phyloP scores from a whole-genome alignment of 2,797 vertebrate genomes.

The Catostomus latipinnis region DNA sequence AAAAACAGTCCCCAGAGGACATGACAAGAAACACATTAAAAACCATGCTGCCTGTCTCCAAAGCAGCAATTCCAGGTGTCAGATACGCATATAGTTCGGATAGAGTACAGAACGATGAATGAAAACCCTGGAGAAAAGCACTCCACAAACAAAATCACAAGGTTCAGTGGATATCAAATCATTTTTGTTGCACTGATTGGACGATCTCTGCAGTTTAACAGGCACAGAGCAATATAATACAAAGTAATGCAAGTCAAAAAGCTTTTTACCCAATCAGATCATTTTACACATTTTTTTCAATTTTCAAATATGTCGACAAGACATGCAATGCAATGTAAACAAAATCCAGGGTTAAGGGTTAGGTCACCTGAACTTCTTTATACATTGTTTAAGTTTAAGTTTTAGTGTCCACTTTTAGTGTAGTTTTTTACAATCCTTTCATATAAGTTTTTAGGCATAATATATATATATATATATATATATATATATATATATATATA shows the following conservation, averaged over 20 bases:
- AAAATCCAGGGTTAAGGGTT: neutral
- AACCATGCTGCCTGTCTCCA: conserved; percentile 24
- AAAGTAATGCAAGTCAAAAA: neutral
- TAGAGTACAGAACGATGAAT: conserved; percentile 25
- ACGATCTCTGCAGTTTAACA: conserved; percentile 19
- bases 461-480: no score
- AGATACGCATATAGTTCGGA: conserved; percentile 3
- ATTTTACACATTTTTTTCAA: neutral
- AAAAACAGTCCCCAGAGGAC: conserved; percentile 42
- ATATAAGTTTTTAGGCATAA: neutral
- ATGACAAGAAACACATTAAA: conserved; percentile 20
- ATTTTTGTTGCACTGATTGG: neutral
- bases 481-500: no score
- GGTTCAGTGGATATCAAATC: conserved; percentile 25
- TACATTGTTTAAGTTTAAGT: neutral
- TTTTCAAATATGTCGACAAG: neutral
- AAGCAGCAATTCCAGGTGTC: conserved; percentile 31
- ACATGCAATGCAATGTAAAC: conserved; percentile 7
- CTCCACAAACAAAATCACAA: conserved; percentile 38
- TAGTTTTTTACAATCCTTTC: neutral
- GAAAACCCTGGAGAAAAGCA: conserved; percentile 13
- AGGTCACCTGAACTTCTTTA: neutral
- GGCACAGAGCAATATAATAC: neutral
- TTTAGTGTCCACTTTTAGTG: neutral
- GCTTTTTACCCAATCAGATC: neutral